phyloP scores from a whole-genome alignment of 2,888 invertebrate species.

The Dolichomitus sp. region DNA sequence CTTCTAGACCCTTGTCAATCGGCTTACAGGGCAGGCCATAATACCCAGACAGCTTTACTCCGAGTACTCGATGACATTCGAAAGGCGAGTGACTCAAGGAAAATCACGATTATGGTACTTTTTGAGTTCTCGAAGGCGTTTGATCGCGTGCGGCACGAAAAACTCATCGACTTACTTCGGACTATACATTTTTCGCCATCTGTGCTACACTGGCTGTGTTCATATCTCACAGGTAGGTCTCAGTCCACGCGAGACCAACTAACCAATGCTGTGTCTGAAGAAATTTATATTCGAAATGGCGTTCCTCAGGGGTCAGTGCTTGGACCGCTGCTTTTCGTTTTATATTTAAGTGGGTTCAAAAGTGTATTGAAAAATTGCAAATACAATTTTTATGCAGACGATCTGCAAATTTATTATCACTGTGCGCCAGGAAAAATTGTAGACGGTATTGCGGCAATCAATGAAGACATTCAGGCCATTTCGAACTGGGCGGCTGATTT shows the following conservation, averaged over 20 bases:
- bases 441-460: too few species aligned
- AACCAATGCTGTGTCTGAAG: background rate
- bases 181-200: constrained; percentile 82
- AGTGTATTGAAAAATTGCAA: background rate
- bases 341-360: constrained; percentile 36
- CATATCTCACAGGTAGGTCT: constrained; percentile 29
- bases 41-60: constrained; percentile 73
- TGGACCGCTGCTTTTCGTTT: constrained; percentile 41
- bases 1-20: constrained; percentile 73
- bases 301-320: constrained; percentile 55
- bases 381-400: constrained; percentile 29
- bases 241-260: constrained; percentile 12
- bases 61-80: constrained; percentile 73
- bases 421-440: too few species aligned
- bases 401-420: background rate
- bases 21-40: constrained; percentile 71
- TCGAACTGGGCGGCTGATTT: too few species aligned
- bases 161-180: constrained; percentile 66
- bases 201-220: constrained; percentile 80
- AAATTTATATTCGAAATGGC: constrained; percentile 4
- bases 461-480: too few species aligned
- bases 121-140: constrained; percentile 78
- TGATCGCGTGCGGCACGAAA: constrained; percentile 70
- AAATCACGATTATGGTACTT: constrained; percentile 67
- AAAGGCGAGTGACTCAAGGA: constrained; percentile 65